phyloP scores from a whole-genome alignment of 2,797 vertebrate species.

The Gephyroberyx darwinii region DNA sequence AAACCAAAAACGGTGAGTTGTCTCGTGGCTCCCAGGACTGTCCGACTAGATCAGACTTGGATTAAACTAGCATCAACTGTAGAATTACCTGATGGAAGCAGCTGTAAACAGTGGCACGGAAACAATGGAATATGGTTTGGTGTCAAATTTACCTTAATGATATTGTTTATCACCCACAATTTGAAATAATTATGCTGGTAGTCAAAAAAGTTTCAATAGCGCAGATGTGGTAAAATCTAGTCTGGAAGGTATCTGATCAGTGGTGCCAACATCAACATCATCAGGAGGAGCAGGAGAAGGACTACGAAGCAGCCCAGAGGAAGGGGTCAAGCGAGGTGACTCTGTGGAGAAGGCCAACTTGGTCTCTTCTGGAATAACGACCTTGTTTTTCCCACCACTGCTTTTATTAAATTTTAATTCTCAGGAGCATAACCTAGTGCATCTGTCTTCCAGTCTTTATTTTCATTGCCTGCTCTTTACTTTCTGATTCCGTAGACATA shows the following conservation, averaged over 20 bases:
- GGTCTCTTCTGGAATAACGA: conserved; percentile 26
- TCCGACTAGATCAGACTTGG: background rate
- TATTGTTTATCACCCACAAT: background rate
- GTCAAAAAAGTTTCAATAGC: background rate
- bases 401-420: conserved; percentile 7
- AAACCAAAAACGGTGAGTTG: conserved; percentile 85
- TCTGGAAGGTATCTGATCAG: conserved; percentile 36
- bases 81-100: background rate
- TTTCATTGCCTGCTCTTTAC: background rate
- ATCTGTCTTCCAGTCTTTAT: conserved; percentile 1
- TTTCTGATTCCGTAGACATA: conserved; percentile 8
- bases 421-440: conserved; percentile 3
- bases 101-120: background rate
- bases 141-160: background rate
- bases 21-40: background rate
- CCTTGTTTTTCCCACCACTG: background rate
- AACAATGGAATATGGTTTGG: background rate
- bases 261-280: conserved; percentile 50
- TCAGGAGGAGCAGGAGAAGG: conserved; percentile 81
- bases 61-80: background rate
- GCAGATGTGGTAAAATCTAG: background rate
- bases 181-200: background rate
- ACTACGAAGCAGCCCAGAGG: conserved; percentile 66
- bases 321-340: conserved; percentile 80
- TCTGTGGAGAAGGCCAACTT: conserved; percentile 90